Conservation (phyloP, 2,113 vertebrate species). For the Struthio camelus region DNA sequence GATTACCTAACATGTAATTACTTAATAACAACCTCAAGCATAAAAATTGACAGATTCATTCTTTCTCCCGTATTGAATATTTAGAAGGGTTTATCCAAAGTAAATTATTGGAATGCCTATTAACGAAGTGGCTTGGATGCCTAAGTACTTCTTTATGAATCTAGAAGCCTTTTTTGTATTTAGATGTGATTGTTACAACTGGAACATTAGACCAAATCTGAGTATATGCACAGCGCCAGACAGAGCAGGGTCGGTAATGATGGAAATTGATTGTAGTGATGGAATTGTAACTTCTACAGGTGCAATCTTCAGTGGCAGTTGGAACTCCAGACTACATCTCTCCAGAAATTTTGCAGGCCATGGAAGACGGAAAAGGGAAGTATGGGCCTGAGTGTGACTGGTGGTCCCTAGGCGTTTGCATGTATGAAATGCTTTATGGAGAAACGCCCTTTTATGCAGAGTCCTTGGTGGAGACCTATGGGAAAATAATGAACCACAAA, state of each 20-base stretch:
- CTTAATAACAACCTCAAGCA: not conserved
- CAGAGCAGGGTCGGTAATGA: not conserved
- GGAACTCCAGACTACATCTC: conserved; percentile 99
- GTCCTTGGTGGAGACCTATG: conserved; percentile 98
- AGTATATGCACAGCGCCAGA: not conserved
- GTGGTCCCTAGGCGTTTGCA: conserved; percentile 99
- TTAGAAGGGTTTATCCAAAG: not conserved
- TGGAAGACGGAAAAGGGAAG: conserved; percentile 99
- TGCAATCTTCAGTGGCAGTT: conserved; percentile 97
- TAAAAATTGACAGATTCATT: not conserved
- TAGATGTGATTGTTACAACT: not conserved
- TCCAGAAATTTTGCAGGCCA: conserved; percentile 97
- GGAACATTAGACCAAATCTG: not conserved
- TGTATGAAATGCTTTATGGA: conserved; percentile 99
- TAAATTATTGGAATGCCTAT: not conserved
- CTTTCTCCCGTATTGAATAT: not conserved
- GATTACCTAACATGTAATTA: not conserved
- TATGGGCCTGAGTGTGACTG: conserved; percentile 99
- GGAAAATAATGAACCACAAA: conserved; percentile 99
- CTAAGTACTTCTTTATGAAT: not conserved
- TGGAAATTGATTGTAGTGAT: not conserved
- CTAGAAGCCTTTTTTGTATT: not conserved
- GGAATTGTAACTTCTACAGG: conserved; percentile 75
- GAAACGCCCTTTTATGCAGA: conserved; percentile 99
- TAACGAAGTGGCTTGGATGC: not conserved